Evolutionary conservation across 2,888 invertebrate species (phyloP), one percentile per base, ranked within the genome.

Genomic region (Dorcus parallelipipedus): DNA sequence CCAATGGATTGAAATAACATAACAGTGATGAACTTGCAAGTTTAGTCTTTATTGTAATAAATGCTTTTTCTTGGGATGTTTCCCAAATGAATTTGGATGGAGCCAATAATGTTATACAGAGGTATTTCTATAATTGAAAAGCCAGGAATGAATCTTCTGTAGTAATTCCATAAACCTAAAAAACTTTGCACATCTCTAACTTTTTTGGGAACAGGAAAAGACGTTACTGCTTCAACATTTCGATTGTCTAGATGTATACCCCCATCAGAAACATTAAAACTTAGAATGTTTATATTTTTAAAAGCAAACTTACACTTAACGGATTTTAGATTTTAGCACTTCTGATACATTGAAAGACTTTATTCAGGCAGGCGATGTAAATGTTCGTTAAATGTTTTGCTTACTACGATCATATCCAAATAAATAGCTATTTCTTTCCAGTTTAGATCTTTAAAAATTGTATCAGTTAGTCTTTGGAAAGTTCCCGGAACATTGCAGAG

Each of bases 361-460:
- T 10, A 26, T 56, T n/a, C 9, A 71, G 52, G 48, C 9, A 71
- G 52, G 48, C 68, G 64, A 9, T 52, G n/a, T 9, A 68, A 7
- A 54, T 70, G 67, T 41, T 66, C 49, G 3, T 67, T 61, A 45
- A 66, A 67, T 2, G 56, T 48, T 3, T 50, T 5, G 9, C 63
- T 68, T 3, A 70, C 14, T n/a, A n/a, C n/a, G n/a, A 43, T 71
- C 68, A 43, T n/a, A n/a, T 70, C 68, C 7, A 71, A 55, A 50
- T 71, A 71, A 1, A 52, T 63, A 0, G 68, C 49, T 2, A 69
- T 26, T 5, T 14, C 48, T 1, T 66, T 42, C n/a, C 64, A 58
- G 7, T 26, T 23, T 41, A 70, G 52, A 38, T 61, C 63, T 20
- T 52, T 10, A 33, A 56, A 40, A 47, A 70, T 61, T 9, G 61